phyloP scores from a whole-genome alignment of 2,113 vertebrate genomes.

The Podarcis muralis region DNA sequence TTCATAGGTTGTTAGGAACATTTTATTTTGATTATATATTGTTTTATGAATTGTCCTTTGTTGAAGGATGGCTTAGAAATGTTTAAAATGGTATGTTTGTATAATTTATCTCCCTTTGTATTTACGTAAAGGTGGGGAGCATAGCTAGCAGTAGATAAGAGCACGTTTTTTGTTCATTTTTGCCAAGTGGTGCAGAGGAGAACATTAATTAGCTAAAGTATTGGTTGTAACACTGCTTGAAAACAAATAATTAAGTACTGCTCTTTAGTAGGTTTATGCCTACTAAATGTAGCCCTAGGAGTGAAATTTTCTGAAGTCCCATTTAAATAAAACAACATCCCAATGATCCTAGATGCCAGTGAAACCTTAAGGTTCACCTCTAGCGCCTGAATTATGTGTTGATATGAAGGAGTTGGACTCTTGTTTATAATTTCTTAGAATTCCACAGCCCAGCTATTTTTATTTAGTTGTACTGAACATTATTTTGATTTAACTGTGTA shows the following conservation, averaged over 20 bases:
- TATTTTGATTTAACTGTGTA: constrained; percentile 31
- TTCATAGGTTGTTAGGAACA: neutral
- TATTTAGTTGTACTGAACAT: constrained; percentile 47
- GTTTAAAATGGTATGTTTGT: neutral
- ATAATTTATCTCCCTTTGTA: neutral
- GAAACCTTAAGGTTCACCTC: neutral
- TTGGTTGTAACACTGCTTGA: fast-evolving
- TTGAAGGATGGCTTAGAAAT: neutral
- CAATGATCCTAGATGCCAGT: neutral
- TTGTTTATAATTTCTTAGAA: constrained; percentile 75
- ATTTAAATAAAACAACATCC: neutral
- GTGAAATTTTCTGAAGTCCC: neutral
- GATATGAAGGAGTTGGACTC: constrained; percentile 56
- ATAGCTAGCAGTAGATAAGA: neutral
- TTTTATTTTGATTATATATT: neutral
- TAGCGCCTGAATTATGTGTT: neutral
- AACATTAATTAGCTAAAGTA: neutral
- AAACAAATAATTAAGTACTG: neutral
- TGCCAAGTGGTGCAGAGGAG: neutral
- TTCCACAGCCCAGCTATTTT: constrained; percentile 69
- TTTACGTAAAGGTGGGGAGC: neutral
- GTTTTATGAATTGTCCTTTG: neutral
- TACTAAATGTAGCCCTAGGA: neutral
- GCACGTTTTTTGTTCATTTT: neutral
- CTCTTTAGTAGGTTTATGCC: neutral